These are phyloP conservation scores for Trichopoda pennipes DNA, from an alignment of 2,888 invertebrate genomes.

Conservation along the genomic window DNA sequence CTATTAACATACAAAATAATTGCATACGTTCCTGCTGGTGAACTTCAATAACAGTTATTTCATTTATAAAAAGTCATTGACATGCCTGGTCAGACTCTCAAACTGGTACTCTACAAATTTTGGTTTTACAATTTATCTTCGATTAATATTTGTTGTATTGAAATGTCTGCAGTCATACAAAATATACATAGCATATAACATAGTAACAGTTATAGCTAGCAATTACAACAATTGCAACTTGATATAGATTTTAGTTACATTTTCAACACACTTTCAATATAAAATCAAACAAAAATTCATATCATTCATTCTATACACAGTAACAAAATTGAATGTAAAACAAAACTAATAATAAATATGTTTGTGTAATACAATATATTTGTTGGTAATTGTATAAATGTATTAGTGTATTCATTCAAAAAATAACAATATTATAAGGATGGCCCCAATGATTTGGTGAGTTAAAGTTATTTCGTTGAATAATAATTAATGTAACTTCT, in stretches of 20 bases:
- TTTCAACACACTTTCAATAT: constrained; percentile 51
- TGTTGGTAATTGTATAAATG: constrained; percentile 15
- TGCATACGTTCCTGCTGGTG: constrained; percentile 1
- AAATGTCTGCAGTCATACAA: constrained; percentile 58
- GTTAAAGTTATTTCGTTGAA: not conserved
- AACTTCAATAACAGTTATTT: constrained; percentile 4
- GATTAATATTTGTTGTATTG: constrained; percentile 63
- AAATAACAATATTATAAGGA: not conserved
- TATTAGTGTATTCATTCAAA: not conserved
- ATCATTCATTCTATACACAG: not conserved
- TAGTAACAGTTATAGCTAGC: constrained; percentile 24
- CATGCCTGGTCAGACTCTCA: constrained; percentile 67
- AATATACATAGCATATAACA: not conserved
- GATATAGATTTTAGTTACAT: constrained; percentile 59
- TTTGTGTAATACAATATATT: constrained; percentile 11
- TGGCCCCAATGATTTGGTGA: not conserved
- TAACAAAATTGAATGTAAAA: constrained; percentile 22
- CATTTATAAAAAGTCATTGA: constrained; percentile 63
- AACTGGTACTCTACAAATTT: constrained; percentile 59
- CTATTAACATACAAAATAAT: too few relatives aligned
- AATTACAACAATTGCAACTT: constrained; percentile 25
- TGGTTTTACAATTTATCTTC: constrained; percentile 66
- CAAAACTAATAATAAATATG: constrained; percentile 49
- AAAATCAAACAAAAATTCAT: constrained; percentile 55
- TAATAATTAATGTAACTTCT: not conserved